Evolutionary conservation across 2,113 vertebrate species (phyloP).

Genomic region (Alouatta palliata): DNA sequence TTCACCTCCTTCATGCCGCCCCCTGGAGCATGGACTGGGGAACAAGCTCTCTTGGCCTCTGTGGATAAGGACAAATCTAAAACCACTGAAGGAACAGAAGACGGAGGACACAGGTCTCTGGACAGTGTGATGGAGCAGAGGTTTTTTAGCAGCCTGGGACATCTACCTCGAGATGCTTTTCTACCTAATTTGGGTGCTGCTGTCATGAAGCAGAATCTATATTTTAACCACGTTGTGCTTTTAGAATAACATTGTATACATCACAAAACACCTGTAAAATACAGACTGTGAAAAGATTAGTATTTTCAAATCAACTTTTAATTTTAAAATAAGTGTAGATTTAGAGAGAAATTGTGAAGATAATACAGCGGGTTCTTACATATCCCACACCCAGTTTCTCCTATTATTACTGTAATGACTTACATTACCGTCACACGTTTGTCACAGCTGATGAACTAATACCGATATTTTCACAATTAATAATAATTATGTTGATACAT

Average conservation of each 20-base stretch:
- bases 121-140: background rate
- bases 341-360: background rate
- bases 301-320: background rate
- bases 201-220: background rate
- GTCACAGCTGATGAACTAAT: background rate
- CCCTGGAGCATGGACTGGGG: background rate
- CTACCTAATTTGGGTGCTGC: background rate
- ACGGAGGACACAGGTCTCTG: background rate
- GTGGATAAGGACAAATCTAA: background rate
- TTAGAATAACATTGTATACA: no score
- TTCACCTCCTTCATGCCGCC: background rate
- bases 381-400: background rate
- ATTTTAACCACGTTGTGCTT: background rate
- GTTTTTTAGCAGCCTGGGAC: rapidly evolving
- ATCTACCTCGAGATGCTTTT: background rate
- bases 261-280: background rate
- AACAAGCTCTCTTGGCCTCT: background rate
- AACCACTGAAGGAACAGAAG: rapidly evolving
- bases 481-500: no score
- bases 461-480: background rate
- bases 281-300: background rate
- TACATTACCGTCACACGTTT: background rate
- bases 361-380: background rate
- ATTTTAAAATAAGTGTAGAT: background rate
- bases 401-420: background rate